Base-by-base conservation (phyloP, 2,888 invertebrate species). In the Dusona sp. region DNA sequence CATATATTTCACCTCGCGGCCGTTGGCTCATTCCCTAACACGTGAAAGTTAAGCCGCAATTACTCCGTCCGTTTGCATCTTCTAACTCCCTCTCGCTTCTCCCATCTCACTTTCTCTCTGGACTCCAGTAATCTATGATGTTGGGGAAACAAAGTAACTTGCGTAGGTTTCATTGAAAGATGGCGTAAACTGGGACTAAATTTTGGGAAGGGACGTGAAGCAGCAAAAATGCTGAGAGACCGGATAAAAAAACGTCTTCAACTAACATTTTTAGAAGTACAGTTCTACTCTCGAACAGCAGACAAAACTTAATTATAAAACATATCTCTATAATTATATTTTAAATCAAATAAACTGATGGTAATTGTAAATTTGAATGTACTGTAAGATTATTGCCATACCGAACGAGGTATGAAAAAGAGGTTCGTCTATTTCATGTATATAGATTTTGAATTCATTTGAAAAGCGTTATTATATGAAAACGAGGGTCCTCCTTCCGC, bases 1-100 rank as follows among this genome's bases (percentile, higher is more conserved):
- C 54, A 64, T 64, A 74, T 29, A 72, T 33, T 68, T 70, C 13
- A 73, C 16, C 67, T 74, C 25, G 48, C 22, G 79, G 74, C 83
- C 77, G 54, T 85, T 78, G 81, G 78, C 77, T 82, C 78, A 82
- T 85, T 82, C 68, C 70, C 65, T 61, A 68, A 11, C 54, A 82
- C 74, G 70, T 68, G 81, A 84, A 81, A 81, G 78, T 87, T 83
- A 75, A 82, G 74, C 81, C 81, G 65, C 81, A 84, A 79, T 81
- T 81, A 84, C 78, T 78, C 51, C 54, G 78, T 64, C 22, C 64
- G 64, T 64, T 81, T 77, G 45, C 45, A 29, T 22, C 48, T 22
- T 16, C 45, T 70, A 42, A 38, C 64, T 79, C 75, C 48, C 61
- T 16, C 78, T 54, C 57, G 25, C 29, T 79, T 8, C 9, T 25